Conservation (phyloP, 2,797 vertebrate species). For the Neopelma chrysocephalum region DNA sequence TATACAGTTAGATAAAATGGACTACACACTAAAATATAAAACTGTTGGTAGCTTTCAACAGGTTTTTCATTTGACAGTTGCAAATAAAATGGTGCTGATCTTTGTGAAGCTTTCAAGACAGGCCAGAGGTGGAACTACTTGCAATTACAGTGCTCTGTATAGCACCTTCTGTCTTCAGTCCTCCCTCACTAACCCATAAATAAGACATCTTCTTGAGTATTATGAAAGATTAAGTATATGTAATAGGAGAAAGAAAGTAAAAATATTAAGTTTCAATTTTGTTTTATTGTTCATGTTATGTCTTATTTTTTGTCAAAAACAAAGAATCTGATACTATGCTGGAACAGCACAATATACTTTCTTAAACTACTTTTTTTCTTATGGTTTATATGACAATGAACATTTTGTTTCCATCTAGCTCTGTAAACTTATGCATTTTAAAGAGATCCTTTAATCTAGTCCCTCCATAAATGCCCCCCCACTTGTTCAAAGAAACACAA, state of each 20-base stretch:
- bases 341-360: neutral
- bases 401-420: neutral
- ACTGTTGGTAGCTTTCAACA: neutral
- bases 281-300: neutral
- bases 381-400: neutral
- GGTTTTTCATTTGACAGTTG: neutral
- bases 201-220: neutral
- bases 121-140: neutral
- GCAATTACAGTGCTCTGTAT: neutral
- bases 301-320: neutral
- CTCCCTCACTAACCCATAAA: neutral
- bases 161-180: neutral
- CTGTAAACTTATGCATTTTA: neutral
- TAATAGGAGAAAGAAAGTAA: neutral
- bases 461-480: neutral
- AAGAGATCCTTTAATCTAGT: neutral
- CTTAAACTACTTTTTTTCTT: neutral
- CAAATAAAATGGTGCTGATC: neutral
- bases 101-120: neutral
- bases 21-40: neutral
- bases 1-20: neutral
- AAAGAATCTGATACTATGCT: neutral
- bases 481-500: neutral
- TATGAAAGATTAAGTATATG: neutral
- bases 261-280: neutral